Base-by-base conservation (phyloP, 1,140 invertebrate species). In the Pectinophora gossypiella region DNA sequence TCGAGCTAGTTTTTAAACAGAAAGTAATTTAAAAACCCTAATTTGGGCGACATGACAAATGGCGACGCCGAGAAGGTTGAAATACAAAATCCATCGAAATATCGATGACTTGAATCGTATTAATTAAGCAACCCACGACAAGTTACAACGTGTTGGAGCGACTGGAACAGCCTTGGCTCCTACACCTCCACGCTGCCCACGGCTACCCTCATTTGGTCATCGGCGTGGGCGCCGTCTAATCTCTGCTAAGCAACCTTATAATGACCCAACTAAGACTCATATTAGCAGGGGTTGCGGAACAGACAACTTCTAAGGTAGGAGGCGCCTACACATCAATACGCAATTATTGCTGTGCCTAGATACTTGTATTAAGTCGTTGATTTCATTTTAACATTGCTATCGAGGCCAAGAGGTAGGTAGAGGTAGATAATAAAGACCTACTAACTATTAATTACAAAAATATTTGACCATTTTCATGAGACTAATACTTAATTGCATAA, bases 131-230 rank as follows among this genome's bases (percentile, higher is more conserved):
- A 64, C 83, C 78, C 74, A 86, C 82, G 64, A 44, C 59, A 61
- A 68, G 68, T 77, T 71, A 71, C 54, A 56, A 68, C 70, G 52
- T 68, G 76, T 74, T 68, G 55, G 64, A 78, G 63, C 67, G 78
- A 78, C 75, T 78, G 74, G 72, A 72, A 74, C 76, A 84, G 68
- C 81, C 84, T 85, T 85, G 81, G 74, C 64, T 79, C 51, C 74
- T 72, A 79, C 79, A 78, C 83, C 83, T 87, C 79, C 83, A 69
- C 60, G 64, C 84, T 76, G 54, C 84, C 81, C 79, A 86, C 83
- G 76, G 51, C 67, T 75, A 85, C 81, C 81, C 81, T 81, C 80
- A 85, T 85, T 87, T 87, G 84, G 84, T 85, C 79, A 85, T 71
- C 67, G 56, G 55, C 61, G 83, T 87, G 65, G 83, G 83, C 72